Evolutionary conservation across 1,140 invertebrate species (phyloP).

Genomic region (Neuroterus valhalla): DNA sequence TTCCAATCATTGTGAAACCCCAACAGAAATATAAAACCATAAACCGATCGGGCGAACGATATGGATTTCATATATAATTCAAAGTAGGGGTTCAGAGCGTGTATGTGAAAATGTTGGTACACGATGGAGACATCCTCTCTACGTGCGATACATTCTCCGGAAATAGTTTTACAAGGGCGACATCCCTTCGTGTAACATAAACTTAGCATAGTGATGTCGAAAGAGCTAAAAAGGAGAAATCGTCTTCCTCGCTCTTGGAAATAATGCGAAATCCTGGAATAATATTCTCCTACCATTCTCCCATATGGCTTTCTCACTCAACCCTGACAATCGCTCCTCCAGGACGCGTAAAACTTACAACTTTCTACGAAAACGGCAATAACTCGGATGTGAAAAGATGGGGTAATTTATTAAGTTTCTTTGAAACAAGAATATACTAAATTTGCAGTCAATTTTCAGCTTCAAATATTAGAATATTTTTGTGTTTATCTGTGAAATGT

Average conservation of each 20-base stretch:
- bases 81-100: slow-evolving; percentile 44
- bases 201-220: slow-evolving; percentile 60
- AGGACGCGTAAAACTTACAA: slow-evolving; percentile 64
- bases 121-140: slow-evolving; percentile 19
- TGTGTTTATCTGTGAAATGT: slow-evolving; percentile 1
- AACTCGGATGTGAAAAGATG: neutral
- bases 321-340: slow-evolving; percentile 65
- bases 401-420: too few relatives aligned
- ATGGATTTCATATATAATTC: slow-evolving; percentile 68
- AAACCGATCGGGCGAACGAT: slow-evolving; percentile 73
- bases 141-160: slow-evolving; percentile 69
- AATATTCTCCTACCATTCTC: slow-evolving; percentile 53
- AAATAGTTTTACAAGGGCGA: slow-evolving; percentile 75
- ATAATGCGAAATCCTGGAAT: slow-evolving; percentile 63
- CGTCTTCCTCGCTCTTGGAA: slow-evolving; percentile 34
- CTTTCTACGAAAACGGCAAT: slow-evolving; percentile 53
- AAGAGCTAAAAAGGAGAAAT: slow-evolving; percentile 14
- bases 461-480: too few relatives aligned
- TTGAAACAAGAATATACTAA: too few relatives aligned
- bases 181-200: slow-evolving; percentile 71
- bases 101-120: slow-evolving; percentile 39
- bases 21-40: slow-evolving; percentile 71
- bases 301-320: slow-evolving; percentile 42
- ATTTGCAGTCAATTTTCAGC: too few relatives aligned
- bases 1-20: slow-evolving; percentile 75